These are phyloP conservation scores for Sphaerophoria rueppellii DNA, from an alignment of 2,888 invertebrate genomes.

Conservation along the genomic window DNA sequence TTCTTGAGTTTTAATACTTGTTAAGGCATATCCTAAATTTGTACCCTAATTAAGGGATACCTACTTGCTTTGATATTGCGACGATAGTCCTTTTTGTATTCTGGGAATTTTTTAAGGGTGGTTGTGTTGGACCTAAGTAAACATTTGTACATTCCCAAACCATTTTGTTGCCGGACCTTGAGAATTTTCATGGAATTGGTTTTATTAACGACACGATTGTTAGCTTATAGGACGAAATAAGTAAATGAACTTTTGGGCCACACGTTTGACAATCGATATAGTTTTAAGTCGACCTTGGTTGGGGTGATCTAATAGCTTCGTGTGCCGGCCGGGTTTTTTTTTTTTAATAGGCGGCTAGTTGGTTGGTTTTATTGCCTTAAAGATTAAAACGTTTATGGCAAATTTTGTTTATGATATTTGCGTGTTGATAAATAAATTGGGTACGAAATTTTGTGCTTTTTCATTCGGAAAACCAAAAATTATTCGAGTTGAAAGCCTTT, in stretches of 20 bases:
- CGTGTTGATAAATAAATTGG: slow-evolving; percentile 21
- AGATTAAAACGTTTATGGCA: slow-evolving; percentile 7
- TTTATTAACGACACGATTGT: no score
- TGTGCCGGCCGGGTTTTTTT: slow-evolving; percentile 1
- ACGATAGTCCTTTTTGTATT: not conserved
- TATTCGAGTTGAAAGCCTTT: not conserved
- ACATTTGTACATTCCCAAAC: not conserved
- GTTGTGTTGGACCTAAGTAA: not conserved
- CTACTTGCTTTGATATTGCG: not conserved
- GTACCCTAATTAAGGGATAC: slow-evolving; percentile 2
- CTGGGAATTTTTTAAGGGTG: not conserved
- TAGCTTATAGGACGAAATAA: no score
- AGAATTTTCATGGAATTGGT: no score
- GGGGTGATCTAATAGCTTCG: slow-evolving; percentile 10
- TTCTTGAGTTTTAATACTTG: not conserved
- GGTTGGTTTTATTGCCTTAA: slow-evolving; percentile 2
- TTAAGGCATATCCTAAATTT: not conserved
- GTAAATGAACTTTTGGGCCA: no score
- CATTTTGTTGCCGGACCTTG: not conserved
- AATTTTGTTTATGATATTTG: slow-evolving; percentile 12
- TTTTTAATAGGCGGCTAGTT: slow-evolving; percentile 9
- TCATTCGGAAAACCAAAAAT: not conserved
- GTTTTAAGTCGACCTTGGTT: slow-evolving; percentile 6
- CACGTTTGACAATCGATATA: slow-evolving; percentile 7
- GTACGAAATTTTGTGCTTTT: slow-evolving; percentile 1